Evolutionary conservation across 2,888 invertebrate genomes (phyloP).

Genomic region (Dicranocentrus wangi): DNA sequence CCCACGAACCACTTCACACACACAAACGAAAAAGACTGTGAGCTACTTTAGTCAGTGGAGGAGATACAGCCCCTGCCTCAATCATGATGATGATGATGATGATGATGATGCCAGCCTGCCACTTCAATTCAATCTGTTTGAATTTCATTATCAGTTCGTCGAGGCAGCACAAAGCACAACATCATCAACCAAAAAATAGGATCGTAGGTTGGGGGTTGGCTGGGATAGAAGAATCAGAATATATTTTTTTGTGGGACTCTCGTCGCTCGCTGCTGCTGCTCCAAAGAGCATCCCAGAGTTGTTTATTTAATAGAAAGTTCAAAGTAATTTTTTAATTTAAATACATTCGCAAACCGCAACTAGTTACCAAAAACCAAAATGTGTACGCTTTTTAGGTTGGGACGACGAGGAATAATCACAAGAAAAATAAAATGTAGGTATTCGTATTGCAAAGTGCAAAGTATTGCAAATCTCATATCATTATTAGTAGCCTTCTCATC

Average conservation of each 20-base stretch:
- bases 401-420: neutral
- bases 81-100: constrained; percentile 29
- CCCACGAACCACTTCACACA: constrained; percentile 8
- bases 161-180: no score
- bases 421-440: neutral
- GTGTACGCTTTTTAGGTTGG: no score
- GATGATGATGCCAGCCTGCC: no score
- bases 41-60: no score
- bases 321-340: constrained; percentile 25
- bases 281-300: neutral
- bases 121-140: constrained; percentile 36
- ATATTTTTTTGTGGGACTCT: no score
- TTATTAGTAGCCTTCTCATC: constrained; percentile 17
- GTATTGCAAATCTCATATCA: constrained; percentile 8
- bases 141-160: constrained; percentile 28
- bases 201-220: constrained; percentile 1
- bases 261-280: no score
- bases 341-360: neutral
- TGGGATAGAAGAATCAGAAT: no score
- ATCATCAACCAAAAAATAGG: constrained; percentile 5
- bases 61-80: neutral
- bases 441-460: neutral
- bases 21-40: no score
- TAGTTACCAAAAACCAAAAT: no score
- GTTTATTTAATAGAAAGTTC: constrained; percentile 46